Evolutionary conservation across 2,888 invertebrate species (phyloP).

Genomic region (Drosophila mulleri): DNA sequence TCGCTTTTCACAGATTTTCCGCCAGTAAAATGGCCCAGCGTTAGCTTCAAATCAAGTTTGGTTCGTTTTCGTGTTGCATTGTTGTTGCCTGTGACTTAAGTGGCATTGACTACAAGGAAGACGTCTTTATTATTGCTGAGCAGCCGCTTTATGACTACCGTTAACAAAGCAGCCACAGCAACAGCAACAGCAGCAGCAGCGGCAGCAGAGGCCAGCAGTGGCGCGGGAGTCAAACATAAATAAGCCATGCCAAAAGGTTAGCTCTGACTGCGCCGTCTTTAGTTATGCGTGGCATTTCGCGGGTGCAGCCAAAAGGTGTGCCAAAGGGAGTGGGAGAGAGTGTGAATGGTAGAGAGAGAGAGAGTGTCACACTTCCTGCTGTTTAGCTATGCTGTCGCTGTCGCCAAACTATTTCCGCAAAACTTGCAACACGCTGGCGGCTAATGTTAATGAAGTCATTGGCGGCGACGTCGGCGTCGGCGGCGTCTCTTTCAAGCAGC

Average conservation of each 20-base stretch:
- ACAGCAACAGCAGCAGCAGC: constrained; percentile 5
- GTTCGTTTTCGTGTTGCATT: constrained; percentile 31
- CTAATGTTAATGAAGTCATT: constrained; percentile 79
- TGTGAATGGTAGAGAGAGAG: too few relatives aligned
- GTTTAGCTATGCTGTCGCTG: constrained; percentile 53
- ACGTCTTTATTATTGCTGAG: constrained; percentile 44
- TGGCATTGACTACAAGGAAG: constrained; percentile 53
- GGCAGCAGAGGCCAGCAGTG: not conserved
- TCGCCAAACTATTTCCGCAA: constrained; percentile 68
- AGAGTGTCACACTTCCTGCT: constrained; percentile 55
- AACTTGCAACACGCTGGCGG: constrained; percentile 41
- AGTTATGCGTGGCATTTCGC: constrained; percentile 52
- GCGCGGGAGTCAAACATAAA: constrained; percentile 66
- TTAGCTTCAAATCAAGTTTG: constrained; percentile 56
- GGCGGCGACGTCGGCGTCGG: constrained; percentile 57
- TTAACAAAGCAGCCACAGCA: constrained; percentile 48
- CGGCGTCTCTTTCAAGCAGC: constrained; percentile 69
- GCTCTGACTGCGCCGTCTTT: constrained; percentile 21
- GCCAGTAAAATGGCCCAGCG: constrained; percentile 50
- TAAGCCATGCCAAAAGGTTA: constrained; percentile 53
- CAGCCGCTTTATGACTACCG: constrained; percentile 73
- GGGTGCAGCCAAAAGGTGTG: constrained; percentile 36
- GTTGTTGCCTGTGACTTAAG: constrained; percentile 43
- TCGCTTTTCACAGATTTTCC: constrained; percentile 80
- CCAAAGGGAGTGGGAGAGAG: not conserved